These are phyloP conservation scores for Echiichthys vipera DNA, from an alignment of 2,797 vertebrate species.

Conservation along the genomic window DNA sequence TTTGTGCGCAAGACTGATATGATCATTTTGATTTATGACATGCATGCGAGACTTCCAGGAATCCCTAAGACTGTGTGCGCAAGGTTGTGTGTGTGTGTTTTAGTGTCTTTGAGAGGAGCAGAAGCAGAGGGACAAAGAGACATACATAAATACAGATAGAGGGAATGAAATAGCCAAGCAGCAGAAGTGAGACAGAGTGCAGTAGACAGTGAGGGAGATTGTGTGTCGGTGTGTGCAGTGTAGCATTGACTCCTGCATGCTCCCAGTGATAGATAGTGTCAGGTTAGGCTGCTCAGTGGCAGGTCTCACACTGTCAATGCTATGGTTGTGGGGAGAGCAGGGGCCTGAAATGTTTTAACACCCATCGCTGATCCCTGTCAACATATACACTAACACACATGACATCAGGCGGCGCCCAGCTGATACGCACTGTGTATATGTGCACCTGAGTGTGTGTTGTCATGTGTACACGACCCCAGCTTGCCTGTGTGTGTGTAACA, in stretches of 20 bases:
- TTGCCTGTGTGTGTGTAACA: conserved; percentile 8
- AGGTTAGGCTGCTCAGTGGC: conserved; percentile 79
- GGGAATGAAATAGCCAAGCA: conserved; percentile 65
- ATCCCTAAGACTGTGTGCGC: conserved; percentile 25
- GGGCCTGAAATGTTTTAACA: conserved; percentile 79
- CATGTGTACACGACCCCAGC: conserved; percentile 21
- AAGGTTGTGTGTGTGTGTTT: conserved; percentile 1
- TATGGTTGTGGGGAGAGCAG: conserved; percentile 74
- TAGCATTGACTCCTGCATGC: conserved; percentile 80
- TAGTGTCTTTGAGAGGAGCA: conserved; percentile 46
- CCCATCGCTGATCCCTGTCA: conserved; percentile 82
- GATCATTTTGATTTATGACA: conserved; percentile 79
- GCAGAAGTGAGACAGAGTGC: conserved; percentile 79
- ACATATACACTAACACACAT: conserved; percentile 73
- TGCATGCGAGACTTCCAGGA: conserved; percentile 58
- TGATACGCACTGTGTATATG: conserved; percentile 31
- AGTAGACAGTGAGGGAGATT: conserved; percentile 79
- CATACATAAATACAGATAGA: conserved; percentile 63
- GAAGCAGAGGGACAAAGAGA: conserved; percentile 68
- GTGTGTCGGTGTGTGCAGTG: conserved; percentile 80
- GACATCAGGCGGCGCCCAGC: conserved; percentile 60
- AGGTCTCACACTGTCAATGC: conserved; percentile 78
- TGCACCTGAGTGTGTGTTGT: conserved; percentile 59
- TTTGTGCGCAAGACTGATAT: conserved; percentile 67
- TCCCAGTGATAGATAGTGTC: conserved; percentile 83